These are phyloP conservation scores for Acrobasis suavella DNA, from an alignment of 2,888 invertebrate genomes.

Conservation along the genomic window DNA sequence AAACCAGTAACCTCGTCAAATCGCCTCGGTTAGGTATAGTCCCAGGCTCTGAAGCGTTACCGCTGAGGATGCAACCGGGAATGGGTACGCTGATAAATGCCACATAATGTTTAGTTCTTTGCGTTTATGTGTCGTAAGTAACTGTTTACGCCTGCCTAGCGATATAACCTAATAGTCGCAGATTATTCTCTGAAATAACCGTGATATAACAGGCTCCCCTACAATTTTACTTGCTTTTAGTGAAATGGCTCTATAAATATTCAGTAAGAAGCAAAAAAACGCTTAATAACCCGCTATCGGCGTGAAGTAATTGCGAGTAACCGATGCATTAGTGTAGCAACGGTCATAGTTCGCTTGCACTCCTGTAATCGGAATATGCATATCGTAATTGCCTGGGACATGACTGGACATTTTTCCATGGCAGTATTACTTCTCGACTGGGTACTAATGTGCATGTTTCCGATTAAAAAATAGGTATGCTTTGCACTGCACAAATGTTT, in stretches of 20 bases:
- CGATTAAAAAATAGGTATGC: neutral
- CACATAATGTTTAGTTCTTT: too few species aligned
- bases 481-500: too few species aligned
- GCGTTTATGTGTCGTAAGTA: too few species aligned
- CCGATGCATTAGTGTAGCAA: slow-evolving; percentile 53
- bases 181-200: slow-evolving; percentile 26
- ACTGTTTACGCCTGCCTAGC: too few species aligned
- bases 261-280: slow-evolving; percentile 67
- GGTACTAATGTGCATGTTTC: neutral
- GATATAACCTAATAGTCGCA: too few species aligned
- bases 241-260: slow-evolving; percentile 79
- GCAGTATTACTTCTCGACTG: neutral
- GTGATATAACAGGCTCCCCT: slow-evolving; percentile 46
- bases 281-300: slow-evolving; percentile 69
- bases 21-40: too few species aligned
- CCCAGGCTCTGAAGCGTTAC: too few species aligned
- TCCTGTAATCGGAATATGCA: slow-evolving; percentile 24
- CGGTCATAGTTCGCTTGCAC: slow-evolving; percentile 46
- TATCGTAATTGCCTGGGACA: slow-evolving; percentile 11
- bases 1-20: too few species aligned
- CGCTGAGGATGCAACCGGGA: too few species aligned
- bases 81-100: too few species aligned
- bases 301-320: slow-evolving; percentile 69
- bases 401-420: slow-evolving; percentile 13
- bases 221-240: slow-evolving; percentile 73